A percentile compares a stretch with the other conserved stretches of the same genome.
Conservation (phyloP, 2,797 vertebrate genomes). For the Phrynocephalus vlangalii region DNA sequence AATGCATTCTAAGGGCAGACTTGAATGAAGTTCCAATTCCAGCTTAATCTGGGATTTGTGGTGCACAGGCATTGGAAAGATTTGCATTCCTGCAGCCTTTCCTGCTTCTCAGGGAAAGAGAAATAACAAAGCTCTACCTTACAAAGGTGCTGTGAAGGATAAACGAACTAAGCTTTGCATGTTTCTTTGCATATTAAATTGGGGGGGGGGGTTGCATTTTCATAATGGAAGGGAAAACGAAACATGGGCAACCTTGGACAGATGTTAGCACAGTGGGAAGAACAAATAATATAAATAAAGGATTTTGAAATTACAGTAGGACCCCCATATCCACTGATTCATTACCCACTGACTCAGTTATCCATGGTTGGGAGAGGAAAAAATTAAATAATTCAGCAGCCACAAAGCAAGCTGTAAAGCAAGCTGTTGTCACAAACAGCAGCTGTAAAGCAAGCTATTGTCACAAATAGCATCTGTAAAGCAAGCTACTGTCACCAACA, state of each 20-base stretch:
- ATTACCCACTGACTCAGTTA: no score
- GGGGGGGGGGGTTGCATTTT: background rate
- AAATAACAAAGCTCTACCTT: constrained; percentile 23
- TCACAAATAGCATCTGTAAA: no score
- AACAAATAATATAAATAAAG: background rate
- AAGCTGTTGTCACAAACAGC: no score
- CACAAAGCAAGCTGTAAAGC: no score
- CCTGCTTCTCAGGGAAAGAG: constrained; percentile 14
- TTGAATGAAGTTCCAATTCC: constrained; percentile 27
- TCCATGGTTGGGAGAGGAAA: no score
- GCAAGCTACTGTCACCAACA: no score
- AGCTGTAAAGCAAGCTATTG: no score
- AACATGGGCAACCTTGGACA: background rate
- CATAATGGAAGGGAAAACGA: background rate
- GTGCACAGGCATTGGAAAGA: constrained; percentile 6
- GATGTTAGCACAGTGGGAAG: background rate
- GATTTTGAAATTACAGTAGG: no score
- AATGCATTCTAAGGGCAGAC: constrained; percentile 12
- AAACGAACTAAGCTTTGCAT: background rate
- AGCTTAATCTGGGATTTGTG: constrained; percentile 14
- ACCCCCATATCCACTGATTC: no score
- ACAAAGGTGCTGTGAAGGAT: constrained; percentile 20
- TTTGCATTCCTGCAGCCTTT: background rate
- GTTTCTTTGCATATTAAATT: constrained; percentile 20
- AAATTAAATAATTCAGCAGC: no score